phyloP scores from a whole-genome alignment of 2,888 invertebrate species.

The Dicycla oo region DNA sequence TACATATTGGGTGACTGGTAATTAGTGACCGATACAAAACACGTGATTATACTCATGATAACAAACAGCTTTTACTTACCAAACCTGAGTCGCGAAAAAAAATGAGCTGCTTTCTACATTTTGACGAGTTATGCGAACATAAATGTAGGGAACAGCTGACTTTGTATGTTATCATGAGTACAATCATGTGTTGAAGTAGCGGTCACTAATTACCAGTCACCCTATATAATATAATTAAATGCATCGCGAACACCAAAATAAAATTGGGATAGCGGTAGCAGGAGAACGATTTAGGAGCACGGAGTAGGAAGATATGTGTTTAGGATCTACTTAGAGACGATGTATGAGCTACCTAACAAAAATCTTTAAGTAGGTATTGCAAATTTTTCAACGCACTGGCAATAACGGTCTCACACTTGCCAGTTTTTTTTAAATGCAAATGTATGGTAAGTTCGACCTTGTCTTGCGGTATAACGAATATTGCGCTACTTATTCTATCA shows the following conservation, averaged over 20 bases:
- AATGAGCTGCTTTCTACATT: no score
- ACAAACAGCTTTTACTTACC: no score
- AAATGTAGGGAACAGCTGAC: no score
- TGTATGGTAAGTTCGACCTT: neutral
- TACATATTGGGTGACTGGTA: no score
- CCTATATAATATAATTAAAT: no score
- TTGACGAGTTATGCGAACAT: no score
- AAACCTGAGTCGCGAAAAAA: no score
- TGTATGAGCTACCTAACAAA: neutral
- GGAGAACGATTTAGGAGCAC: neutral
- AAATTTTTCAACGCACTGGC: neutral
- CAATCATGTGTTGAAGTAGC: no score
- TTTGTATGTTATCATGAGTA: no score
- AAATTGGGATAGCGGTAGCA: neutral
- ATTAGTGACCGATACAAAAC: no score
- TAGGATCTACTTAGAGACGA: neutral
- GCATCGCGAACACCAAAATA: neutral
- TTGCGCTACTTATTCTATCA: slow-evolving; percentile 1
- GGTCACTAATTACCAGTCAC: no score
- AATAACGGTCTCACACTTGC: neutral
- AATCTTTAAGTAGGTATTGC: neutral
- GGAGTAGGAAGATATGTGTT: neutral
- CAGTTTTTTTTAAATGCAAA: slow-evolving; percentile 17
- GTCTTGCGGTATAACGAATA: neutral
- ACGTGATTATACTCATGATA: no score